Evolutionary conservation across 2,888 invertebrate species (phyloP).

Genomic region (Phanerotoma sp.): DNA sequence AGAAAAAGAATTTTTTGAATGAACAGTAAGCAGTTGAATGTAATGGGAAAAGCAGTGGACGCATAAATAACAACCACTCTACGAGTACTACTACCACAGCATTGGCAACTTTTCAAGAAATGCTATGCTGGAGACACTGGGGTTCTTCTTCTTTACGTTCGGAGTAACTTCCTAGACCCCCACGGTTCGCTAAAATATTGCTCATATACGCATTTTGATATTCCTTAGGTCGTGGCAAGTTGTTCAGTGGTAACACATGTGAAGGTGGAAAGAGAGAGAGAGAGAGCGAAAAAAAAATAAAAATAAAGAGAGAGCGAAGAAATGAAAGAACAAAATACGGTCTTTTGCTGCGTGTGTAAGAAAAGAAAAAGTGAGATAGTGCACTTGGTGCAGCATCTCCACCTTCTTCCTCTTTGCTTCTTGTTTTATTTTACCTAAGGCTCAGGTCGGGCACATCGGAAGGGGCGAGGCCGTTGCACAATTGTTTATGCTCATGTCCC

Average conservation of each 20-base stretch:
- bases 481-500: constrained; percentile 56
- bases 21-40: no score
- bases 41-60: constrained; percentile 3
- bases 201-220: constrained; percentile 27
- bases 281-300: no score
- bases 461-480: constrained; percentile 54
- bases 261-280: no score
- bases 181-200: constrained; percentile 44
- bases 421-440: constrained; percentile 35
- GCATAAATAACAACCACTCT: constrained; percentile 14
- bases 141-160: constrained; percentile 1
- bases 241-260: neutral
- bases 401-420: constrained; percentile 5
- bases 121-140: neutral
- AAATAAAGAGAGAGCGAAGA: no score
- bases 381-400: no score
- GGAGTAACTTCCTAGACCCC: constrained; percentile 34
- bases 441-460: constrained; percentile 41
- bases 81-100: neutral
- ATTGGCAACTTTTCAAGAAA: constrained; percentile 16
- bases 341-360: no score
- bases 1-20: no score
- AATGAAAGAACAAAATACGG: no score
- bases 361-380: no score
- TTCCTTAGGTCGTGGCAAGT: neutral